These are phyloP conservation scores for Austrofundulus limnaeus DNA, from an alignment of 2,113 vertebrate species.

Conservation along the genomic window DNA sequence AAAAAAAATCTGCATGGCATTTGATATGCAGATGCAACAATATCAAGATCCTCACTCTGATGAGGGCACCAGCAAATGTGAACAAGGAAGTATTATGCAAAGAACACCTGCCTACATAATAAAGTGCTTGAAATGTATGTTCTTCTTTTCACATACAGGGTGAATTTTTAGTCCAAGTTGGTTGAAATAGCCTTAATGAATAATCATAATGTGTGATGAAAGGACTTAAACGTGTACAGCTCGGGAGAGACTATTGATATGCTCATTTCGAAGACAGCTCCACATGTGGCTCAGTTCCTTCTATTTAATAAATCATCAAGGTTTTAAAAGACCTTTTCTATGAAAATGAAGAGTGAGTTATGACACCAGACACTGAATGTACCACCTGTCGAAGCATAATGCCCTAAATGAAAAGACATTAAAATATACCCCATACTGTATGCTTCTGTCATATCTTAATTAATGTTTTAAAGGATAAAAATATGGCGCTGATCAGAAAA, in stretches of 20 bases:
- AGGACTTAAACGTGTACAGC: conserved; percentile 59
- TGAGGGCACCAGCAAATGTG: conserved; percentile 35
- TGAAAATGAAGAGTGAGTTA: conserved; percentile 47
- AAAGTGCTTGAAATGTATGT: conserved; percentile 35
- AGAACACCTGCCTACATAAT: conserved; percentile 62
- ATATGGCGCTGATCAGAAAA: conserved; percentile 18
- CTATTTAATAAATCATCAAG: conserved; percentile 44
- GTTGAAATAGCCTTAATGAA: conserved; percentile 67
- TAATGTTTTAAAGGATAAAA: conserved; percentile 21
- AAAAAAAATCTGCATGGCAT: conserved; percentile 21
- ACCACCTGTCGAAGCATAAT: conserved; percentile 40
- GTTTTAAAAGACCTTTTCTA: conserved; percentile 45
- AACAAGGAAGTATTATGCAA: conserved; percentile 41
- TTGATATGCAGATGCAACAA: conserved; percentile 44
- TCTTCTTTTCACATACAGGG: conserved; percentile 32
- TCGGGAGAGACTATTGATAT: conserved; percentile 55
- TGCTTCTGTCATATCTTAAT: conserved; percentile 24
- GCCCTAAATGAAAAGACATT: conserved; percentile 33
- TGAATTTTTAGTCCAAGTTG: conserved; percentile 29
- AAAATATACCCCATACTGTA: conserved; percentile 18
- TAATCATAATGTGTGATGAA: conserved; percentile 68
- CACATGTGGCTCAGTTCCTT: conserved; percentile 32
- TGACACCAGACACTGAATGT: conserved; percentile 38
- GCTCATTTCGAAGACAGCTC: conserved; percentile 53
- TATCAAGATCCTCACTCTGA: conserved; percentile 28